Evolutionary conservation across 2,113 vertebrate genomes (phyloP), one percentile per base, ranked within the genome.

Genomic region (Butorides virescens): DNA sequence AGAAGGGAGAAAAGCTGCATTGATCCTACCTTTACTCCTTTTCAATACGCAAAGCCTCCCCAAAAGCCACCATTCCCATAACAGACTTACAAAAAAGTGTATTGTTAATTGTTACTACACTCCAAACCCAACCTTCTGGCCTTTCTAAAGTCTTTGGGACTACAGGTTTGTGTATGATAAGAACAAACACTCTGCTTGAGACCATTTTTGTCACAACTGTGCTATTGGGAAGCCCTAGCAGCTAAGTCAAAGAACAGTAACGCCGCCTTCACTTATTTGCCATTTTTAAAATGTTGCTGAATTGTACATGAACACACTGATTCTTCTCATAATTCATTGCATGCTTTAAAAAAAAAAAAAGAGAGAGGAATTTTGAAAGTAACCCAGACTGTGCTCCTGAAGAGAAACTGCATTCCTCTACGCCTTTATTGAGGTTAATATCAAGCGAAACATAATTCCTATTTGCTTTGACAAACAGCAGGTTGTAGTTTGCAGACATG

Each of bases 81-180:
- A 37, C 29, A 63, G 46, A 21, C 72, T 82, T 26, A 90, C 62
- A 91, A 77, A 73, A 73, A 80, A 80, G 55, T 5, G 34, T 25
- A 86, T 93, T 94, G 96, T 95, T 92, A 92, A 96, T 97, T 93
- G 88, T 87, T 86, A 68, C 36, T 63, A 67, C 4, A 10, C 50
- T 71, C 79, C 52, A 87, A 90, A 92, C 90, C 47, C 84, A 88
- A 77, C 79, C 86, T 88, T 37, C 49, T 78, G 78, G 72, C 56
- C 52, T 84, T 85, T 65, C 58, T 56, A 61, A 92, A 92, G 55
- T 42, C 74, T 73, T 79, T 39, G 71, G 76, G 62, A 67, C 46
- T 42, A 73, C 10, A 80, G 50, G n/a, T 76, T 91, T 89, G 72
- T 93, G 96, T 83, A 70, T 34, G 53, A 59, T 32, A 53, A 42